These are phyloP conservation scores for Cepphus grylle DNA, from an alignment of 2,113 vertebrate genomes.

Conservation along the genomic window DNA sequence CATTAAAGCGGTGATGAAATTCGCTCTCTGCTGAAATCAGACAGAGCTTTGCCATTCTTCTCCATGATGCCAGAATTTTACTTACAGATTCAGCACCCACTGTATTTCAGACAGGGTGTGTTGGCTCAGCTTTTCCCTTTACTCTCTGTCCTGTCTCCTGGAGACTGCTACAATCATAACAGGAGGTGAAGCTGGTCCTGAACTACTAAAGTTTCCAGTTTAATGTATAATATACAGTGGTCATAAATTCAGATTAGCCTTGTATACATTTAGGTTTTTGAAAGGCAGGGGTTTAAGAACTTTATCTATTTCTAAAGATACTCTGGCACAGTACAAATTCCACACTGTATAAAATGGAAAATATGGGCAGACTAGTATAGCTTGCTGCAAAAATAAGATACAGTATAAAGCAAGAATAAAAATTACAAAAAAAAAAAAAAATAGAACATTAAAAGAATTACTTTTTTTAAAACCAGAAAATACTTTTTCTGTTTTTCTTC, in stretches of 20 bases:
- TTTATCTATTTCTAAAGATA: background rate
- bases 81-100: background rate
- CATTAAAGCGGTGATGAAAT: background rate
- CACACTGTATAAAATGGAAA: background rate
- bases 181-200: background rate
- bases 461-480: background rate
- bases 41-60: background rate
- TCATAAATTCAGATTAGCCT: background rate
- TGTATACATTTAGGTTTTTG: background rate
- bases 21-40: background rate
- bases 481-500: background rate
- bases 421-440: background rate
- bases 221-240: background rate
- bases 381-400: background rate
- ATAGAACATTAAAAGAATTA: background rate
- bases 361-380: background rate
- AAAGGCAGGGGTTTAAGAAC: background rate
- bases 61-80: background rate
- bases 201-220: background rate
- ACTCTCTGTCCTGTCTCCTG: background rate
- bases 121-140: background rate
- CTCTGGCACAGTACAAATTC: background rate
- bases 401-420: background rate
- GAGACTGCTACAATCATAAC: background rate
- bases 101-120: background rate